Conservation (phyloP, 2,113 vertebrate genomes). For the Aviceda subcristata region DNA sequence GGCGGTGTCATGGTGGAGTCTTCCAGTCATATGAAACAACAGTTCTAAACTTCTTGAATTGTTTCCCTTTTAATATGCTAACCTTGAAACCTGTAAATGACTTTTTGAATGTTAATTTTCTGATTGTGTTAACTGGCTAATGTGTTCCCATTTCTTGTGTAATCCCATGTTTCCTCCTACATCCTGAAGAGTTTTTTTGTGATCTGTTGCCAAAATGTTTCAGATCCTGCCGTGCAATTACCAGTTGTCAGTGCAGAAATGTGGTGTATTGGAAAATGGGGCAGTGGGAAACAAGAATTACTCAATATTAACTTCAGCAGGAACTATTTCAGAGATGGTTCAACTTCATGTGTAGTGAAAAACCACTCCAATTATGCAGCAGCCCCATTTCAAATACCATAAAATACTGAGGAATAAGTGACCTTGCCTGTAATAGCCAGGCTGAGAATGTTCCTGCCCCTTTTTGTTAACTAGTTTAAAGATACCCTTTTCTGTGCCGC, state of each 20-base stretch:
- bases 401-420: neutral
- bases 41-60: neutral
- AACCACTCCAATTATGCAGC: neutral
- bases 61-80: neutral
- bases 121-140: conserved; percentile 20
- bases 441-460: neutral
- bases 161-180: conserved; percentile 31
- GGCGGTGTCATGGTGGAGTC: neutral
- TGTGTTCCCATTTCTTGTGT: conserved; percentile 2
- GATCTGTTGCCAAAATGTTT: conserved; percentile 41
- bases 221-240: neutral
- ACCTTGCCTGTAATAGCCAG: neutral
- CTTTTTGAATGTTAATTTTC: conserved; percentile 1
- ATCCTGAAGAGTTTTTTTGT: conserved; percentile 6
- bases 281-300: neutral
- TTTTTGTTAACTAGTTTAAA: neutral
- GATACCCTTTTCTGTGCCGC: neutral
- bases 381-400: neutral
- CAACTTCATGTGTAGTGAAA: neutral
- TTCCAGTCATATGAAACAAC: neutral
- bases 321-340: neutral
- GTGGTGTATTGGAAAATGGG: conserved; percentile 8
- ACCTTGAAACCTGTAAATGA: neutral
- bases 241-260: conserved; percentile 12
- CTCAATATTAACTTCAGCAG: neutral